Conservation (phyloP, 2,888 invertebrate genomes). For the Elgonia sp. region DNA sequence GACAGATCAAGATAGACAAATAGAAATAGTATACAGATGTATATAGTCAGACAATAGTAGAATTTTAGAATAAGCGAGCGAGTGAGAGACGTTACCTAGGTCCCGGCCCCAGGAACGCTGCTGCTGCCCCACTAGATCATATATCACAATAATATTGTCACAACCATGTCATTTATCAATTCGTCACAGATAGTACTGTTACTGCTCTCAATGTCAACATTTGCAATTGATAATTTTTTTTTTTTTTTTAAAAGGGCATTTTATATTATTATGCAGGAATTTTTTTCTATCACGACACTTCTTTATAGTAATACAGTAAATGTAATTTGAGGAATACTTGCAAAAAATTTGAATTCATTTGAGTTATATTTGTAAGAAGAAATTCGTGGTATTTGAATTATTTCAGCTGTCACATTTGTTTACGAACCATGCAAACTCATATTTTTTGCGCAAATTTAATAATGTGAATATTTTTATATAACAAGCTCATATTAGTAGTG, state of each 20-base stretch:
- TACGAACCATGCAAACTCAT: constrained; percentile 52
- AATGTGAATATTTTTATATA: constrained; percentile 1
- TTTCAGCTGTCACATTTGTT: constrained; percentile 32
- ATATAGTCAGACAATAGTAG: constrained; percentile 82
- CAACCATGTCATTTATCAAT: constrained; percentile 84
- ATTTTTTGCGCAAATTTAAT: constrained; percentile 18
- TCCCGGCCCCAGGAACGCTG: constrained; percentile 90
- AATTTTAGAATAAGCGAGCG: constrained; percentile 85
- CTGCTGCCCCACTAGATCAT: constrained; percentile 89
- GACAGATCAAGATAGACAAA: constrained; percentile 74
- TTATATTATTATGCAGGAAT: constrained; percentile 42
- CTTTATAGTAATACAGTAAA: constrained; percentile 37
- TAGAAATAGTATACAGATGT: constrained; percentile 74
- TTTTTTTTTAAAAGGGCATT: constrained; percentile 46
- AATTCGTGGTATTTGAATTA: constrained; percentile 33
- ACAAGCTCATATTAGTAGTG: not conserved
- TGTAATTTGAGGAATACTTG: constrained; percentile 9
- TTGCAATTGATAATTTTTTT: constrained; percentile 56
- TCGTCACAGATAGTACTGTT: constrained; percentile 74
- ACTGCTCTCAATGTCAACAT: constrained; percentile 69
- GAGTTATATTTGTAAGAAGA: constrained; percentile 34
- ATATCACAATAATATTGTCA: constrained; percentile 86
- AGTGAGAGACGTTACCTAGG: constrained; percentile 88
- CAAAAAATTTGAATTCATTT: constrained; percentile 22
- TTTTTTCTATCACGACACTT: constrained; percentile 64